Evolutionary conservation across 2,113 vertebrate genomes (phyloP).

Genomic region (Delphinapterus leucas): DNA sequence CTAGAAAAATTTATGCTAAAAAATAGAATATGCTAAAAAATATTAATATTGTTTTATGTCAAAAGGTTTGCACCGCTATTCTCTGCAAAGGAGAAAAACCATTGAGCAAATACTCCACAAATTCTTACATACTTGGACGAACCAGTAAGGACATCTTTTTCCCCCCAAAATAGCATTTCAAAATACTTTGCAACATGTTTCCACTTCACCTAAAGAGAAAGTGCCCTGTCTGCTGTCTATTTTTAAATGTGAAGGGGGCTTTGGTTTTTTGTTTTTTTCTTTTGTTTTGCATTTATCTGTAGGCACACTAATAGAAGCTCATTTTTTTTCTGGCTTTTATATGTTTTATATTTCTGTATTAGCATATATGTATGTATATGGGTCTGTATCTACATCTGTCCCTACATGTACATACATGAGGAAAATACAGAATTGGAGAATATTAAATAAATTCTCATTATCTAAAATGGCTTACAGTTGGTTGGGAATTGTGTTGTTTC

Average conservation of each 20-base stretch:
- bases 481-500: neutral
- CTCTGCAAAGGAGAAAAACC: neutral
- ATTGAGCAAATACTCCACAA: neutral
- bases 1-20: neutral
- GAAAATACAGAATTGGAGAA: conserved; percentile 16
- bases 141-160: neutral
- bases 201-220: neutral
- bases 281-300: conserved; percentile 33
- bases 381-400: neutral
- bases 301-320: neutral
- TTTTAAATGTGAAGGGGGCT: neutral
- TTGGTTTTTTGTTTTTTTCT: neutral
- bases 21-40: neutral
- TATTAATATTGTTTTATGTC: conserved; percentile 37
- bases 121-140: neutral
- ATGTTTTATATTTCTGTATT: conserved; percentile 1
- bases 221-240: neutral
- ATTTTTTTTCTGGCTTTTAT: neutral
- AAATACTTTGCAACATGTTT: neutral
- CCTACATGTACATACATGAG: neutral
- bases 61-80: neutral
- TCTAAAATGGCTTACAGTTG: conserved; percentile 2
- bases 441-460: neutral
- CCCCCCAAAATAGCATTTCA: neutral
- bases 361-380: neutral